Conservation (phyloP, 1,140 invertebrate genomes). For the Ceratina japonica region DNA sequence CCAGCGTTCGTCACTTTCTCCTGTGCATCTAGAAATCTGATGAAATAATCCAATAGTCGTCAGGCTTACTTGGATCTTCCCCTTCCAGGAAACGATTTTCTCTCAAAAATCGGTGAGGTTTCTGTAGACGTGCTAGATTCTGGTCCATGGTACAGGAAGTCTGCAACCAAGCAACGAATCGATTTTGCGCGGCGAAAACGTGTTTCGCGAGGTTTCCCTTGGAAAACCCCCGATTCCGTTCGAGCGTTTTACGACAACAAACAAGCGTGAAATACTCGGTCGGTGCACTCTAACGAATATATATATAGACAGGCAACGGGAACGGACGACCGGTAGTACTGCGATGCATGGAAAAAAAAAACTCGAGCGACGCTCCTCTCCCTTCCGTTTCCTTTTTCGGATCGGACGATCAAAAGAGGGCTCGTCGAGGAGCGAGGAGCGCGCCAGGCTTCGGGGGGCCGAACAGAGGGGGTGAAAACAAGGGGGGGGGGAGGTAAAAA, state of each 20-base stretch:
- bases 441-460: no score
- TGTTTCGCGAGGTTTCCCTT: background rate
- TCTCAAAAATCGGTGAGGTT: constrained; percentile 81
- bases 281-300: constrained; percentile 49
- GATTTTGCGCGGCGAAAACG: constrained; percentile 5
- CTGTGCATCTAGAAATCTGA: no score
- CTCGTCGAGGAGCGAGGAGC: no score
- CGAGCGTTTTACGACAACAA: constrained; percentile 20
- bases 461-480: constrained; percentile 31
- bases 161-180: constrained; percentile 64
- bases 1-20: background rate
- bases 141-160: constrained; percentile 81
- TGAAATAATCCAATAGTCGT: no score
- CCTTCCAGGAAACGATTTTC: constrained; percentile 80
- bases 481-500: constrained; percentile 7
- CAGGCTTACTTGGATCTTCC: constrained; percentile 77
- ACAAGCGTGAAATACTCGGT: constrained; percentile 38
- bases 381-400: background rate
- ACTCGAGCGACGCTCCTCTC: constrained; percentile 8
- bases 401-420: constrained; percentile 1
- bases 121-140: constrained; percentile 82
- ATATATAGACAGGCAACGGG: constrained; percentile 35
- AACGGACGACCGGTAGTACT: constrained; percentile 38
- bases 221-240: constrained; percentile 24
- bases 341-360: constrained; percentile 35